A percentile compares a stretch with the other conserved stretches of the same genome.
These are phyloP conservation scores for Platycheirus albimanus DNA, from an alignment of 2,888 invertebrate species.

Conservation along the genomic window DNA sequence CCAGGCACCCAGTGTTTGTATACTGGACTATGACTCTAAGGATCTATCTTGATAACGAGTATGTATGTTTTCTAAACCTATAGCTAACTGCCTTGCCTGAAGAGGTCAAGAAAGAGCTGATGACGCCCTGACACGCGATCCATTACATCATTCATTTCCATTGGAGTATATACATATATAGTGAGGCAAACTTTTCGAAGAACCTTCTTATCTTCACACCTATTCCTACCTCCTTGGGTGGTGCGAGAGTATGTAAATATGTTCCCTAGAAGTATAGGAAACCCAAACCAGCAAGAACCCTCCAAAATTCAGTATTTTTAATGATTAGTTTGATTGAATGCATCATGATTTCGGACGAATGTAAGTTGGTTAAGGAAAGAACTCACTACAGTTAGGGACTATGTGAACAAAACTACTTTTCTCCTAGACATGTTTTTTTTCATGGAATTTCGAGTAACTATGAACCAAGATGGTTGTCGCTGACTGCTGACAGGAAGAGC, in stretches of 20 bases:
- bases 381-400: neutral
- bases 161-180: neutral
- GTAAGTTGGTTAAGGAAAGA: conserved; percentile 26
- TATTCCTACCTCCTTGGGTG: no score
- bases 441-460: conserved; percentile 19
- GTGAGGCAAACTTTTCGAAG: conserved; percentile 17
- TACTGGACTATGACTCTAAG: neutral
- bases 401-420: no score
- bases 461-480: conserved; percentile 15
- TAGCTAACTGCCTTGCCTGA: conserved; percentile 52
- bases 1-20: conserved; percentile 4
- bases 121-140: conserved; percentile 70
- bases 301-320: conserved; percentile 19
- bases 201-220: conserved; percentile 14
- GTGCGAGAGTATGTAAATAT: no score
- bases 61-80: conserved; percentile 13
- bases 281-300: neutral
- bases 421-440: neutral
- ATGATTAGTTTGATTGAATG: conserved; percentile 60
- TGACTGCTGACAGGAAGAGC: conserved; percentile 10
- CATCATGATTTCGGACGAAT: conserved; percentile 47
- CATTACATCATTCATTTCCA: conserved; percentile 69
- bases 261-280: neutral
- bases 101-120: conserved; percentile 64
- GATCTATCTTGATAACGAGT: neutral